Evolutionary conservation across 1,140 invertebrate genomes (phyloP).

Genomic region (Oedothorax gibbosus): DNA sequence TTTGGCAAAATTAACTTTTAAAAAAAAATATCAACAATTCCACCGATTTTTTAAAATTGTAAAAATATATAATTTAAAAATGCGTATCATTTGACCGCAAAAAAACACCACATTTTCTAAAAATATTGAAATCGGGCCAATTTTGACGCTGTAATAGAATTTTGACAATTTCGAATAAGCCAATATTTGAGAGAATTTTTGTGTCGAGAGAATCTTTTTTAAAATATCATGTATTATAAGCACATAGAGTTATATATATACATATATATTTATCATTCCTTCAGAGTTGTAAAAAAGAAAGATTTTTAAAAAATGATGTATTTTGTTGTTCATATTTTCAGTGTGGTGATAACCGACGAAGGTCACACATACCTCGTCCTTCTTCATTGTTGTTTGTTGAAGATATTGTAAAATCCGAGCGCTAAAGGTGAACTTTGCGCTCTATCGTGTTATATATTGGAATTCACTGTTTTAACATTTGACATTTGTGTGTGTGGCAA

Average conservation of each 20-base stretch:
- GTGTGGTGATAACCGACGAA: background rate
- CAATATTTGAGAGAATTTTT: constrained; percentile 44
- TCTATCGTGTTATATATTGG: background rate
- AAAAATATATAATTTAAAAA: background rate
- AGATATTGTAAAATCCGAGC: constrained; percentile 12
- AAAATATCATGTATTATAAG: constrained; percentile 43
- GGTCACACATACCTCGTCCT: background rate
- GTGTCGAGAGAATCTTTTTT: constrained; percentile 1
- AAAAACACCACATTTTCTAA: background rate
- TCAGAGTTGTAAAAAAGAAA: background rate
- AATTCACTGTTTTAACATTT: constrained; percentile 57
- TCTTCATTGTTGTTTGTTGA: constrained; percentile 44
- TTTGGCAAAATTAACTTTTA: background rate
- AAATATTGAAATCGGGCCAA: background rate
- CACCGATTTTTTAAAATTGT: background rate
- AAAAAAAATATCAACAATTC: background rate
- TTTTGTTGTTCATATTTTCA: constrained; percentile 31
- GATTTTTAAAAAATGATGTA: constrained; percentile 13
- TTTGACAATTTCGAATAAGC: constrained; percentile 14
- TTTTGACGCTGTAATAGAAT: background rate
- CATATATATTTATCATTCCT: constrained; percentile 43
- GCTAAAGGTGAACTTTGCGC: background rate
- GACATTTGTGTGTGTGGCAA: constrained; percentile 26
- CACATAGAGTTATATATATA: constrained; percentile 24
- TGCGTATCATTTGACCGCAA: background rate